Base-by-base conservation (phyloP, 2,888 invertebrate genomes). In the Orthonychiurus folsomi region DNA sequence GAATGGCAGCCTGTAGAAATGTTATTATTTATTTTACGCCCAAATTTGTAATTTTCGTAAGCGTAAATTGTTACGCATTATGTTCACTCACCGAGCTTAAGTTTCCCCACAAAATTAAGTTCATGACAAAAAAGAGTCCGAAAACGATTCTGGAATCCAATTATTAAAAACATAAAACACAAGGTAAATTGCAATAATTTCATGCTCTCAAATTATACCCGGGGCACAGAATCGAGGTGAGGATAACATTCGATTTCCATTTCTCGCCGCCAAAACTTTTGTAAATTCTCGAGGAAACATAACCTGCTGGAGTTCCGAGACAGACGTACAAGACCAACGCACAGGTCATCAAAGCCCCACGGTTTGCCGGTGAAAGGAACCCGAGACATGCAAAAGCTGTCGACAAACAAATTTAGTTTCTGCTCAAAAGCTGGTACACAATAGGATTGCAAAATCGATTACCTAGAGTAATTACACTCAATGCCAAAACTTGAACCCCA, bases 301-400 rank as follows among this genome's bases (percentile, higher is more conserved):
- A 99, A 2, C 99, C 99, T 60, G 97, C 95, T 1, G 92, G 93
- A 0, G 94, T 93, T 15, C 97, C 97, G 37, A 99, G 83, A 68
- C 95, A 85, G n/a, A 97, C 97, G 80, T 91, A 99, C 66, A 95
- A 83, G 1, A 97, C 91, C 82, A 99, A 85, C 26, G 94, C 89
- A 77, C 96, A 97, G 1, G 97, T 99, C 96, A 99, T 99, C 65
- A 99, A 79, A 0, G 96, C 94, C 9, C 99, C 99, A 74, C 99
- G 86, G 80, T 99, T 97, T 2, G 97, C 97, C 0, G 99, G 99
- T 12, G 96, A 97, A 62, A 99, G 82, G 80, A 99, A 99, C 61
- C 99, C 99, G 68, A 99, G 84, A 77, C 97, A 97, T n/a, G 99
- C 99, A 80, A 99, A 97, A 20, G 91, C 94, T 84, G 75, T 59